Base-by-base conservation (phyloP, 2,888 invertebrate genomes). In the Bruchidius siliquastri region DNA sequence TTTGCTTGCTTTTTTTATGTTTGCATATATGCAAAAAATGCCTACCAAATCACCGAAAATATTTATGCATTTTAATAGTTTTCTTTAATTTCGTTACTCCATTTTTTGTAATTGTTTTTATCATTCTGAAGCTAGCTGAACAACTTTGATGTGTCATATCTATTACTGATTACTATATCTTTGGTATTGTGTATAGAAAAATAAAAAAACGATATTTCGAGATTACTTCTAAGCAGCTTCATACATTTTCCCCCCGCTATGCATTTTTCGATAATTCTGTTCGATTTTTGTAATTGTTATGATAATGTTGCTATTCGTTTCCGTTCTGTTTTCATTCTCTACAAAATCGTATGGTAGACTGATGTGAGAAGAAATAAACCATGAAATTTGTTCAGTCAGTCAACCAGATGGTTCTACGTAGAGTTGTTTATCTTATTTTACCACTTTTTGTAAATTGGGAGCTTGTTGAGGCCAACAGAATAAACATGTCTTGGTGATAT, bases 371-470 rank as follows among this genome's bases (percentile, higher is more conserved):
- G 6, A 49, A 13, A 3, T 49, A 49, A 13, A 49, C 10, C 26
- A 26, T 26, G 26, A 26, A 4, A 8, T 26, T 8, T 49, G 49
- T 49, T 49, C 49, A 8, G 49, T 49, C 30, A 30, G 30, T 30
- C 49, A 49, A 49, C 18, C 49, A 70, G 26, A 67, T 72, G 66
- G 30, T 70, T 72, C 70, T 71, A 70, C 32, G 32, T 18, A 22
- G 32, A 20, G 21, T 66, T 66, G 49, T 21, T 18, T 13, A 6
- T 32, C 30, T 32, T 21, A 49, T 26, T 71, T 49, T 26, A 73
- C 71, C 22, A 70, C 68, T 74, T 79, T 75, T 78, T 81, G 80
- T 89, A 89, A 89, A 92, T 91, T 91, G 91, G 91, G 88, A 88
- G 88, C 82, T 84, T 84, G 84, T 85, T 85, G 85, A 85, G 85